phyloP scores from a whole-genome alignment of 2,113 vertebrate genomes.

The Nestor notabilis region DNA sequence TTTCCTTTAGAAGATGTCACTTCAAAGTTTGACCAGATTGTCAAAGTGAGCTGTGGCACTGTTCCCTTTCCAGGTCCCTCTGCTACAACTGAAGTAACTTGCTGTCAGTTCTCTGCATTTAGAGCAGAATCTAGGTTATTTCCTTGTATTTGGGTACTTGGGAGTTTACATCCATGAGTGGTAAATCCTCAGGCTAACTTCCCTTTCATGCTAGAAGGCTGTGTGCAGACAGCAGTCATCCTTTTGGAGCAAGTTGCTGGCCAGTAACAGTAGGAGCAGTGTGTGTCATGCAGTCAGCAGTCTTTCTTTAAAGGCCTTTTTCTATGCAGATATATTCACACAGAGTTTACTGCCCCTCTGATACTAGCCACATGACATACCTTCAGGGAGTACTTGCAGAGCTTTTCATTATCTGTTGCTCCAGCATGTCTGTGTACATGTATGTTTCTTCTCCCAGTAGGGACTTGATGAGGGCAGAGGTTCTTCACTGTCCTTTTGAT shows the following conservation, averaged over 20 bases:
- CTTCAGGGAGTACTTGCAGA: not conserved
- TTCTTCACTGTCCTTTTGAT: not conserved
- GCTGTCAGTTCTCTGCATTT: not conserved
- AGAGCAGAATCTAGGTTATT: not conserved
- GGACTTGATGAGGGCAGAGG: not conserved
- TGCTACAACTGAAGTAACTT: not conserved
- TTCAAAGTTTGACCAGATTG: not conserved
- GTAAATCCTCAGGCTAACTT: not conserved
- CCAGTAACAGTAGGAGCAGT: not conserved
- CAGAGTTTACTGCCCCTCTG: not conserved
- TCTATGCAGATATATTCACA: not conserved
- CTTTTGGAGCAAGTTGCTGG: not conserved
- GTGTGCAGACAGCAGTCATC: not conserved
- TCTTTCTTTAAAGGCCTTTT: not conserved
- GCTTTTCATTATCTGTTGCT: not conserved
- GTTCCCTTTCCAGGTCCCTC: not conserved
- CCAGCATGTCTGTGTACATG: rapidly evolving
- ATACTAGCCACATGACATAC: constrained; percentile 12
- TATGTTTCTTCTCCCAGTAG: not conserved
- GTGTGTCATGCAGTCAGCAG: not conserved
- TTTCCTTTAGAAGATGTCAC: not conserved
- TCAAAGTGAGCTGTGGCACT: not conserved
- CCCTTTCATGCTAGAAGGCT: rapidly evolving
- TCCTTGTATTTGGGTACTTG: not conserved
- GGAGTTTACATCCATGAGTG: not conserved